Evolutionary conservation across 30 jellyfish, hydroid and myxozoan species (phyloP).

Genomic region (Aurelia sp.): DNA sequence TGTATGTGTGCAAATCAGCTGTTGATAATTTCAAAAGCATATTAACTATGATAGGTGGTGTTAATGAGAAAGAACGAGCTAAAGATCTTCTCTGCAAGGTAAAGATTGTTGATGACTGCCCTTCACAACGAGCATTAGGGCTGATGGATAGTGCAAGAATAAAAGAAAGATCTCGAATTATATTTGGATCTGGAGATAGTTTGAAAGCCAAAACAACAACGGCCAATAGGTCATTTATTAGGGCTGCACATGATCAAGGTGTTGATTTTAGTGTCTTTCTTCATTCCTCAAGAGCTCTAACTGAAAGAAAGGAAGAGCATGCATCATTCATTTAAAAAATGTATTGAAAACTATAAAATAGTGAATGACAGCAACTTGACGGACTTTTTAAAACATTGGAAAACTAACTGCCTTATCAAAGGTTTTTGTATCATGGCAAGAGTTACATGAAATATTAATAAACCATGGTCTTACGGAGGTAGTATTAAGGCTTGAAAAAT

Average conservation of each 20-base stretch:
- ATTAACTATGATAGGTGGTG: constrained; percentile 82
- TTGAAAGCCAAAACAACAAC: constrained; percentile 82
- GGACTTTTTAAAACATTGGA: too few relatives aligned
- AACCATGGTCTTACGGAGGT: too few relatives aligned
- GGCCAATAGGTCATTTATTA: constrained; percentile 84
- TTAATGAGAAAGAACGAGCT: constrained; percentile 70
- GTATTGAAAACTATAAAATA: too few relatives aligned
- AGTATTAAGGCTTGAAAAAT: too few relatives aligned
- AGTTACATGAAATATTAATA: too few relatives aligned
- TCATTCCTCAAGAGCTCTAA: constrained; percentile 82
- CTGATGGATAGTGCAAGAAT: constrained; percentile 77
- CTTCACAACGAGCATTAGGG: constrained; percentile 65
- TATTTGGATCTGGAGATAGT: constrained; percentile 91
- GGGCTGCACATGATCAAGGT: constrained; percentile 93
- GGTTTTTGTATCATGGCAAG: too few relatives aligned
- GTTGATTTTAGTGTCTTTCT: constrained; percentile 73
- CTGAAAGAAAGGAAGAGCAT: constrained; percentile 67
- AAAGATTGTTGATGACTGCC: constrained; percentile 71
- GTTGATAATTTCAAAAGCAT: constrained; percentile 57
- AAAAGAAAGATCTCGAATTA: constrained; percentile 72
- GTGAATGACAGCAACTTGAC: too few relatives aligned
- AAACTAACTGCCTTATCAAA: too few relatives aligned
- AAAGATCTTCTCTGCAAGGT: constrained; percentile 46
- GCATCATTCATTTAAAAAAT: too few relatives aligned
- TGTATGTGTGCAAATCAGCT: constrained; percentile 82